A percentile compares a stretch with the other conserved stretches of the same genome.
phyloP scores from a whole-genome alignment of 2,888 invertebrate genomes.

The Drosophila cracens region DNA sequence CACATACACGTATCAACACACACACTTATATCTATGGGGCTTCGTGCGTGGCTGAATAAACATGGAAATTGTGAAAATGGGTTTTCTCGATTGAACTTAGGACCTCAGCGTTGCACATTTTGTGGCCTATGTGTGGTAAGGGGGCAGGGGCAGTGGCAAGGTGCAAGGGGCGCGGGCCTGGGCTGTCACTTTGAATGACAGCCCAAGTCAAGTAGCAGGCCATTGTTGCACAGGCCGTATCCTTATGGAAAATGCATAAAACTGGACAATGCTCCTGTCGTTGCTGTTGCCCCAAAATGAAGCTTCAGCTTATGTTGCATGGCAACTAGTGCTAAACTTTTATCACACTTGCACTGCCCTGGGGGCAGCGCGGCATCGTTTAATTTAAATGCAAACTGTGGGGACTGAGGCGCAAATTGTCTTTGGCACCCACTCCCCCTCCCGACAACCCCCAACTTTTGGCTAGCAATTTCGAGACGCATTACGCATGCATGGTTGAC shows the following conservation, averaged over 20 bases:
- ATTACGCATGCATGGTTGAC: conserved; percentile 83
- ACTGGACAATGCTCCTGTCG: conserved; percentile 53
- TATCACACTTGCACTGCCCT: conserved; percentile 50
- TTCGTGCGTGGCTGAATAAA: conserved; percentile 74
- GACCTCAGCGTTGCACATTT: conserved; percentile 70
- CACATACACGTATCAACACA: not conserved
- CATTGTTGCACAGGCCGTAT: conserved; percentile 61
- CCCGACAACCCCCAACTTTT: not conserved
- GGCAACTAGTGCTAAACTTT: conserved; percentile 71
- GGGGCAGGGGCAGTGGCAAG: not conserved
- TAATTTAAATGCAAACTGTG: conserved; percentile 79
- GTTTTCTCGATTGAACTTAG: conserved; percentile 52
- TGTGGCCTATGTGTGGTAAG: conserved; percentile 45
- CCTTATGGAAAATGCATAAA: conserved; percentile 78
- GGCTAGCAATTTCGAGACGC: conserved; percentile 71
- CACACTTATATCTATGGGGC: conserved; percentile 3
- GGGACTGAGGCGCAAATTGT: conserved; percentile 65
- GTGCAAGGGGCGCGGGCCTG: not conserved
- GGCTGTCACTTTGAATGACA: conserved; percentile 79
- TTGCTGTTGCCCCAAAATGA: conserved; percentile 24
- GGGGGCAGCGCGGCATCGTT: conserved; percentile 36
- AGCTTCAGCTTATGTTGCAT: conserved; percentile 21
- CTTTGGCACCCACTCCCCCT: conserved; percentile 42
- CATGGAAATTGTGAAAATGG: conserved; percentile 77
- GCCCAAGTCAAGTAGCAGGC: conserved; percentile 72